phyloP scores from a whole-genome alignment of 2,113 vertebrate genomes.

The Nyctibius bracteatus region DNA sequence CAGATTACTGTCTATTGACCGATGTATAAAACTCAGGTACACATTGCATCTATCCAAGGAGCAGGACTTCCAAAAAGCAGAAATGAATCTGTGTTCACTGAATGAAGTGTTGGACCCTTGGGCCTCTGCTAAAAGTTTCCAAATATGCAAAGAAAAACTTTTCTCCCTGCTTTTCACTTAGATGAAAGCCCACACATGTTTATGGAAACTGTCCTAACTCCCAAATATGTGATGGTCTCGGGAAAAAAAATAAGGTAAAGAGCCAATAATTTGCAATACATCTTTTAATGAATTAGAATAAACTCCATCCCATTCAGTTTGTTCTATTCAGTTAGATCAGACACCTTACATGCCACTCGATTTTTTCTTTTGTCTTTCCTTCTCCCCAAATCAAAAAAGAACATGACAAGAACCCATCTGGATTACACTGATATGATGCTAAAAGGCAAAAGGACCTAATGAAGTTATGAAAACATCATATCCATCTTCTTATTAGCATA shows the following conservation, averaged over 20 bases:
- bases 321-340: background rate
- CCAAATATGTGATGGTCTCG: background rate
- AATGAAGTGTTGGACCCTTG: background rate
- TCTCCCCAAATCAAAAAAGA: background rate
- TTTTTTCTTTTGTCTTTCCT: background rate
- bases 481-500: background rate
- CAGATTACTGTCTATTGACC: background rate
- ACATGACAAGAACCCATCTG: background rate
- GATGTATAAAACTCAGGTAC: background rate
- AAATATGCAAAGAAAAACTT: background rate
- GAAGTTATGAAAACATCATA: background rate
- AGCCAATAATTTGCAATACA: background rate
- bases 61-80: background rate
- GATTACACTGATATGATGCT: background rate
- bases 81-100: background rate
- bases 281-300: background rate
- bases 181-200: background rate
- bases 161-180: background rate
- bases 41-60: background rate
- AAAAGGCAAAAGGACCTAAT: background rate
- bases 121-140: background rate
- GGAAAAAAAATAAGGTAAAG: background rate
- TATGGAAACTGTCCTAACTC: background rate
- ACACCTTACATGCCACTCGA: background rate
- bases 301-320: background rate